A percentile compares a stretch with the other conserved stretches of the same genome.
phyloP scores from a whole-genome alignment of 2,113 vertebrate species.

The Phalacrocorax carbo region DNA sequence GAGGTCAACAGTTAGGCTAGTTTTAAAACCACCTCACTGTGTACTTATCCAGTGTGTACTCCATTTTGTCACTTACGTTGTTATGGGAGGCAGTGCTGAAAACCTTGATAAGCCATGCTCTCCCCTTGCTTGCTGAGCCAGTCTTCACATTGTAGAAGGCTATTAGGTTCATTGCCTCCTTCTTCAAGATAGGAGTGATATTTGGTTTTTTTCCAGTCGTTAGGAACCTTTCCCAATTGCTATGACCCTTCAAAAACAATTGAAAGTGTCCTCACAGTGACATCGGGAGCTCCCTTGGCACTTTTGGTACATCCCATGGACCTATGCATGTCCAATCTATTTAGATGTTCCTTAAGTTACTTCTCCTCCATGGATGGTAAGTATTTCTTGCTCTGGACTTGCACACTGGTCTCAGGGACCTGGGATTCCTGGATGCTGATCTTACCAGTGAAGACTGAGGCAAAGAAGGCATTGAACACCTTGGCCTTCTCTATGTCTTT shows the following conservation, averaged over 20 bases:
- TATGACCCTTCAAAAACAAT: not conserved
- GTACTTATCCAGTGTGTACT: not conserved
- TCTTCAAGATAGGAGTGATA: not conserved
- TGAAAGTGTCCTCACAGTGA: not conserved
- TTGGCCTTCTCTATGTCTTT: not conserved
- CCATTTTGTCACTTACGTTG: not conserved
- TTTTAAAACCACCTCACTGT: not conserved
- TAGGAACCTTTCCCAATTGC: not conserved
- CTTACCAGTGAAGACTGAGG: not conserved
- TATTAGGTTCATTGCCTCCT: not conserved
- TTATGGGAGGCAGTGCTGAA: not conserved
- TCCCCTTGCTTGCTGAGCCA: not conserved
- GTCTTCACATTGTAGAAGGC: not conserved
- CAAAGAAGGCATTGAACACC: not conserved
- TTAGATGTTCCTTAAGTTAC: not conserved
- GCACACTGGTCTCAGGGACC: not conserved
- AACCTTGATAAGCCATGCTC: not conserved
- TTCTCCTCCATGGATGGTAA: not conserved
- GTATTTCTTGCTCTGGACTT: not conserved
- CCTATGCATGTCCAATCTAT: accelerated
- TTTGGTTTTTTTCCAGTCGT: not conserved
- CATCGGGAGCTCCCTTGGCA: not conserved
- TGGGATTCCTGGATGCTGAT: not conserved
- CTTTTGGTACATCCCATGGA: not conserved
- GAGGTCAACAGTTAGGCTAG: not conserved